Base-by-base conservation (phyloP, 2,113 vertebrate genomes). In the Aldabrachelys gigantea region DNA sequence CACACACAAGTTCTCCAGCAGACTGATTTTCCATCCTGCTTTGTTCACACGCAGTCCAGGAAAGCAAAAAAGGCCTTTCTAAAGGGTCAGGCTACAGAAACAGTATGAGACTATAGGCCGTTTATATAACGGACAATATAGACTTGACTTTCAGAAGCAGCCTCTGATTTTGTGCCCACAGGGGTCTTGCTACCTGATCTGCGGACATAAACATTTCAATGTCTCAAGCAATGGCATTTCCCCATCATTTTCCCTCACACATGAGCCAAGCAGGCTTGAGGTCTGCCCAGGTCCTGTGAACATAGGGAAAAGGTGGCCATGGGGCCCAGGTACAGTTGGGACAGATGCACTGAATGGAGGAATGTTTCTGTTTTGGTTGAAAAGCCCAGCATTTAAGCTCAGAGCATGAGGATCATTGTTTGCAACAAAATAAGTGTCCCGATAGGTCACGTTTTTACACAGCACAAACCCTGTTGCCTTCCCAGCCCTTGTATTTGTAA, bases 401-500 rank as follows among this genome's bases (percentile, higher is more conserved):
- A 10, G 75, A 54, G 85, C 57, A 4, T 1, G 4, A 80, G 41
- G 6, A 91, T 27, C 84, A 50, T 87, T 31, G 35, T 91, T 94
- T 94, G 31, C 85, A 95, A 80, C 6, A 62, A 69, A 92, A 80
- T 82, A 87, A 95, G 52, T 75, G 54, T 54, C 88, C 54, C 94
- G 85, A 84, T 80, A 83, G 85, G 93, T 88, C 89, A 62, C 1
- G 0, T 93, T 97, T 95, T 90, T 83, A 31, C 80, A 82, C 86
- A 89, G 80, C 31, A 90, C 88, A 96, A 91, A 53, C 75, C 59
- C 57, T 95, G 91, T 84, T 94, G 93, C 54, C 92, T 96, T 95
- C 35, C 85, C 65, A 96, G 79, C 88, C 84, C 80, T 91, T 88
- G 57, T 95, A 84, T 94, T 84, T 96, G 65, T 88, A 94, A 57